These are phyloP conservation scores for Eurosta solidaginis DNA, from an alignment of 1,140 invertebrate genomes.

Conservation along the genomic window DNA sequence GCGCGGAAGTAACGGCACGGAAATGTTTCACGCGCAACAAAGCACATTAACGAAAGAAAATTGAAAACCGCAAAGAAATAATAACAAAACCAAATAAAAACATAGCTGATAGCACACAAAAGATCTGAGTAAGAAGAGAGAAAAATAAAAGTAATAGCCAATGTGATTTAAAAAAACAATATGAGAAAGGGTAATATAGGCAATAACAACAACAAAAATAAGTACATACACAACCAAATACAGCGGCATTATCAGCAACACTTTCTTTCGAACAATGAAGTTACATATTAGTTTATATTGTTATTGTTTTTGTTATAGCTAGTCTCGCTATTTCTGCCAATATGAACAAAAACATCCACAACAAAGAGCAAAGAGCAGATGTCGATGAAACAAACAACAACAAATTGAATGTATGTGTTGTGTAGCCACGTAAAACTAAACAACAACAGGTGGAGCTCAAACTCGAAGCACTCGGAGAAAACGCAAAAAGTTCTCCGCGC, in stretches of 20 bases:
- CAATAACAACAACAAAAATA: neutral
- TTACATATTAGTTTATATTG: neutral
- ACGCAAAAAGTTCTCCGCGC: neutral
- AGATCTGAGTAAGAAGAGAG: too few species aligned
- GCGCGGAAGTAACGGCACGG: neutral
- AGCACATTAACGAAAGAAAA: neutral
- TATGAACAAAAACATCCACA: neutral
- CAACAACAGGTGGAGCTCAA: neutral
- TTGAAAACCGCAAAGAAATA: conserved; percentile 12
- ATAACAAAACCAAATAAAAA: neutral
- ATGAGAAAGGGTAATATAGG: neutral
- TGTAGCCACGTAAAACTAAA: neutral
- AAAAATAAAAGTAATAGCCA: neutral
- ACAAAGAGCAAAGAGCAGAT: neutral
- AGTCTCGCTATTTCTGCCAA: too few species aligned
- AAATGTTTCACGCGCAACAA: conserved; percentile 14
- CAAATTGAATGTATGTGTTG: neutral
- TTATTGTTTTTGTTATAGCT: neutral
- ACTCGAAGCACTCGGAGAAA: neutral
- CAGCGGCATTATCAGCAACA: neutral
- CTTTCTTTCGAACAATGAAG: neutral
- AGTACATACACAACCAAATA: neutral
- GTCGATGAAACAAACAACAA: neutral
- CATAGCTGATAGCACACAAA: too few species aligned
- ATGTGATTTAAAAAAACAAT: neutral